These are phyloP conservation scores for Nothura maculosa DNA, from an alignment of 2,797 vertebrate species.

Conservation along the genomic window DNA sequence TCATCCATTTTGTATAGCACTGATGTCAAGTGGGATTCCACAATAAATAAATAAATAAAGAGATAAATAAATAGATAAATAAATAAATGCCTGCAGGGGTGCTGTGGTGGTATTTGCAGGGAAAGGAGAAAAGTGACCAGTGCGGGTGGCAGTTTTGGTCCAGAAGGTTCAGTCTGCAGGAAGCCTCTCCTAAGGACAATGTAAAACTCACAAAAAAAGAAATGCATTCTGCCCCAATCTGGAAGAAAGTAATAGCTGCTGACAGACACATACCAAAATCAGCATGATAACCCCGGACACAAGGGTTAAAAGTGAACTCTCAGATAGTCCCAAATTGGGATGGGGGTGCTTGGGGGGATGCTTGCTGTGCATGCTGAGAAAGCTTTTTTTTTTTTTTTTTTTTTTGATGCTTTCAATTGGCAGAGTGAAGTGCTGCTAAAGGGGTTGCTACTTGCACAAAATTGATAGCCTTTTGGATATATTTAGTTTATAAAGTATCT, in stretches of 20 bases:
- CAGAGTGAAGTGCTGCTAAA: not conserved
- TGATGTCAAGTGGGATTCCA: not conserved
- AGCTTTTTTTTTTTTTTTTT: not conserved
- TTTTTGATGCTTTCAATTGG: conserved; percentile 16
- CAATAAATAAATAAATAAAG: not conserved
- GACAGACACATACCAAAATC: not conserved
- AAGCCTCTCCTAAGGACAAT: not conserved
- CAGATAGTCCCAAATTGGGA: not conserved
- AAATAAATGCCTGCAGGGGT: not conserved
- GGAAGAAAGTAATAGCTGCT: not conserved
- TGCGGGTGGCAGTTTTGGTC: too few relatives aligned
- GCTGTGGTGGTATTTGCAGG: too few relatives aligned
- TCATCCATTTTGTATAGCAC: not conserved
- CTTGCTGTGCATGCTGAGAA: not conserved
- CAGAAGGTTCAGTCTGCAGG: too few relatives aligned
- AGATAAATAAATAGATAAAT: not conserved
- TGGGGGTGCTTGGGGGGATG: not conserved
- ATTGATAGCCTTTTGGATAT: not conserved
- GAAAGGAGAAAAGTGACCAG: too few relatives aligned
- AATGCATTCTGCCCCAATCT: not conserved
- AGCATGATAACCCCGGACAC: not conserved
- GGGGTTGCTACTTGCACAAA: not conserved
- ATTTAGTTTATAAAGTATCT: conserved; percentile 20
- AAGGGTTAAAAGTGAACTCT: not conserved
- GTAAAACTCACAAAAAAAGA: not conserved